Conservation (phyloP, 2,888 invertebrate species). For the Spatulosminthurus flaviceps region DNA sequence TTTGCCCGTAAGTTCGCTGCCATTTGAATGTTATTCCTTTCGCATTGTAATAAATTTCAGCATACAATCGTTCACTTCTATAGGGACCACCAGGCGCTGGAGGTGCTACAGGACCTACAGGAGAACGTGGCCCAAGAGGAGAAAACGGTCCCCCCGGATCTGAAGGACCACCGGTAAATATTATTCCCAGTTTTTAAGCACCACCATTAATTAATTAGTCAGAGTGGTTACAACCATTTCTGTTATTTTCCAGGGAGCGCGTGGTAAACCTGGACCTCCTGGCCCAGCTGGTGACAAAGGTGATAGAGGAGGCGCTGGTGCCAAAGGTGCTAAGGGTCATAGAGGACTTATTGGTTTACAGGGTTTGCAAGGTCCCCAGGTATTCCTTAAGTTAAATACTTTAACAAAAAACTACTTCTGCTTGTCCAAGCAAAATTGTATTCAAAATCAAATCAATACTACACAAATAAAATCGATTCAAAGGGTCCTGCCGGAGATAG, state of each 20-base stretch:
- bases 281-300: conserved; percentile 80
- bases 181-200: background rate
- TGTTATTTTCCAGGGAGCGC: conserved; percentile 70
- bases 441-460: too few relatives aligned
- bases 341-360: conserved; percentile 84
- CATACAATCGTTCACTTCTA: background rate
- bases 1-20: conserved; percentile 75
- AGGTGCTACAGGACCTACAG: conserved; percentile 76
- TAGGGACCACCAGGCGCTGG: conserved; percentile 75
- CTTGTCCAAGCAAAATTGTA: too few relatives aligned
- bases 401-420: too few relatives aligned
- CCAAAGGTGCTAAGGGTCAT: conserved; percentile 82
- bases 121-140: conserved; percentile 77
- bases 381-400: conserved; percentile 58
- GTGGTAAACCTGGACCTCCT: conserved; percentile 80
- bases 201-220: background rate
- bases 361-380: conserved; percentile 77
- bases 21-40: conserved; percentile 44
- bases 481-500: conserved; percentile 76
- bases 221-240: background rate
- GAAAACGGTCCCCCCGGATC: conserved; percentile 79
- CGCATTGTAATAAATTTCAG: too few relatives aligned
- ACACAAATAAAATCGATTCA: background rate
- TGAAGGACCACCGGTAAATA: conserved; percentile 74
- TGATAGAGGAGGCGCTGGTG: conserved; percentile 72